Conservation (phyloP, 2,113 vertebrate genomes). For the Urocitellus parryii region DNA sequence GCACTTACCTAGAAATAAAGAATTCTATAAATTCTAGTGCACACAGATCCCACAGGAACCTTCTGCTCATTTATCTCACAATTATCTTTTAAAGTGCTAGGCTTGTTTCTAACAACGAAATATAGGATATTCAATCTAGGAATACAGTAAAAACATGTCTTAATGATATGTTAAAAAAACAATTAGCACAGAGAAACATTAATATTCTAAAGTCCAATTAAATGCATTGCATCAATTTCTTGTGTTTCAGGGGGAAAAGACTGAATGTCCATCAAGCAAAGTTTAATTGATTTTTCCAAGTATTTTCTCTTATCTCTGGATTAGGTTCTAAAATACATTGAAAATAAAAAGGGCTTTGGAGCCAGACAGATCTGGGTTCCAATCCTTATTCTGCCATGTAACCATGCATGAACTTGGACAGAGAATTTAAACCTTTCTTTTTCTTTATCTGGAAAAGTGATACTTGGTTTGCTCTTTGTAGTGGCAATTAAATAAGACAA, state of each 20-base stretch:
- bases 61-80: not conserved
- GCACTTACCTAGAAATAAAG: not conserved
- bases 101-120: not conserved
- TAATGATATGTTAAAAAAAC: not conserved
- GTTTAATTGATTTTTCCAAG: conserved; percentile 19
- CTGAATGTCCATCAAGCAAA: not conserved
- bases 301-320: conserved; percentile 36
- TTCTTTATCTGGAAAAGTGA: conserved; percentile 65
- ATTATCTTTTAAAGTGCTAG: not conserved
- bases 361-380: conserved; percentile 23
- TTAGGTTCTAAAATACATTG: not conserved
- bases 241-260: not conserved
- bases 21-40: not conserved
- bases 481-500: conserved; percentile 47
- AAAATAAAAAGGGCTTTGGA: conserved; percentile 18
- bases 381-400: not conserved
- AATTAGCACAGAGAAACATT: conserved; percentile 12
- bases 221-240: not conserved
- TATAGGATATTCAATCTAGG: not conserved
- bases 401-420: not conserved
- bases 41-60: not conserved
- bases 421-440: conserved; percentile 35
- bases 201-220: not conserved
- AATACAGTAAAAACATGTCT: not conserved
- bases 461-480: conserved; percentile 18